A percentile compares a stretch with the other conserved stretches of the same genome.
These are phyloP conservation scores for Etheostoma cragini DNA, from an alignment of 2,113 vertebrate species.

Conservation along the genomic window DNA sequence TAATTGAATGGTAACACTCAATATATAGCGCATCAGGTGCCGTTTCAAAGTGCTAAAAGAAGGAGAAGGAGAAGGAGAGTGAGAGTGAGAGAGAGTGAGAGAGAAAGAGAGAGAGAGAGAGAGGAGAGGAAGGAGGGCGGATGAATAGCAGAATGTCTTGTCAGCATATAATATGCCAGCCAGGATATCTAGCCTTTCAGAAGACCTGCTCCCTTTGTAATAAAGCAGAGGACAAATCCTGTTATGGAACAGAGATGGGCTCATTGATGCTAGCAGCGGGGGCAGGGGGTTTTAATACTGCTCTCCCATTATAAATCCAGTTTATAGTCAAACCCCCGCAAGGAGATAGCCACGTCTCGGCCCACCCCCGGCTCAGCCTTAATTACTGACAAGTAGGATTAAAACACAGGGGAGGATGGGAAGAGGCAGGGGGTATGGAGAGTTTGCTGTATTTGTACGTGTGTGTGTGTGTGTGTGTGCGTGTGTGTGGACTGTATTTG, in stretches of 20 bases:
- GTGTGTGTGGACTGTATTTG: conserved; percentile 20
- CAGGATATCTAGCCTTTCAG: conserved; percentile 79
- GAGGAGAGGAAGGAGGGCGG: conserved; percentile 36
- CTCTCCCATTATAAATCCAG: conserved; percentile 92
- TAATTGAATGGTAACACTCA: conserved; percentile 42
- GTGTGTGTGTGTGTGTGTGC: conserved; percentile 35
- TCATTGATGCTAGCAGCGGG: conserved; percentile 88
- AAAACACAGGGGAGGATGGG: conserved; percentile 79
- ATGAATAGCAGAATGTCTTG: conserved; percentile 76
- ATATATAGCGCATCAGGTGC: conserved; percentile 49
- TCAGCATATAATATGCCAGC: conserved; percentile 82
- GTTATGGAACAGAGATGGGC: conserved; percentile 89
- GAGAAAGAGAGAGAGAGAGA: not conserved
- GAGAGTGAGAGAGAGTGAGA: not conserved
- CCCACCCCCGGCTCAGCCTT: conserved; percentile 85
- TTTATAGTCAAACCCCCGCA: conserved; percentile 88
- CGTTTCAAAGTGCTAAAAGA: conserved; percentile 30
- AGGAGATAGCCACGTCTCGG: conserved; percentile 76
- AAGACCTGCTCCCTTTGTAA: conserved; percentile 82
- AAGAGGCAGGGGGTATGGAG: conserved; percentile 56
- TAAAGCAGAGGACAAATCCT: conserved; percentile 91
- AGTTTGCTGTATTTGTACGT: conserved; percentile 23
- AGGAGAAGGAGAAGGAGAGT: not conserved
- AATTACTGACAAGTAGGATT: conserved; percentile 97
- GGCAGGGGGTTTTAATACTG: conserved; percentile 88